phyloP scores from a whole-genome alignment of 2,888 invertebrate genomes.

The Rhagonycha lutea region DNA sequence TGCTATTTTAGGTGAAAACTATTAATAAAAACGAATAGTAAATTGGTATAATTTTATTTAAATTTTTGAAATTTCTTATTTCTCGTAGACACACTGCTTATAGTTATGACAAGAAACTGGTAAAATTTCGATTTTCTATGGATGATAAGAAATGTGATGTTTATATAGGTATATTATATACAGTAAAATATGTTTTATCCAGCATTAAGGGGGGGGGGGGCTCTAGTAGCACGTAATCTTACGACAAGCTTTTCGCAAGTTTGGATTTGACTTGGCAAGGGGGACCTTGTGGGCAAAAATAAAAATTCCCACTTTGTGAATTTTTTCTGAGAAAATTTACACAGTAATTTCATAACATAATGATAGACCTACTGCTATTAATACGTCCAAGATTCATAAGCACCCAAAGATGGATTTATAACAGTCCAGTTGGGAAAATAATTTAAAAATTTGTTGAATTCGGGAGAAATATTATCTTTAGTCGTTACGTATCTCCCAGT shows the following conservation, averaged over 20 bases:
- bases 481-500: slow-evolving; percentile 57
- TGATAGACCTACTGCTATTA: not conserved
- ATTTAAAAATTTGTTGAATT: slow-evolving; percentile 53
- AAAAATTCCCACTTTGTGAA: no score
- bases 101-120: not conserved
- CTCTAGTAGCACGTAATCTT: no score
- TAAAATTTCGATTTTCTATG: not conserved
- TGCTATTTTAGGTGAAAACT: not conserved
- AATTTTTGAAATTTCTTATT: not conserved
- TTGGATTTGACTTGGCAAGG: no score
- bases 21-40: not conserved
- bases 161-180: no score
- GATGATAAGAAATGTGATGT: no score
- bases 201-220: no score
- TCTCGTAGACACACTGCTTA: no score
- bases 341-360: no score
- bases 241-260: no score
- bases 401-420: slow-evolving; percentile 5
- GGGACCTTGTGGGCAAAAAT: no score
- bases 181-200: no score
- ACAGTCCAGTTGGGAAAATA: slow-evolving; percentile 21
- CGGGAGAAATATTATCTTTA: slow-evolving; percentile 51
- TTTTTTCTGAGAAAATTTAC: no score
- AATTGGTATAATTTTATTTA: not conserved
- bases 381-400: slow-evolving; percentile 20